A percentile compares a stretch with the other conserved stretches of the same genome.
These are phyloP conservation scores for Parasteatoda tepidariorum DNA, from an alignment of 1,140 invertebrate genomes.

Conservation along the genomic window DNA sequence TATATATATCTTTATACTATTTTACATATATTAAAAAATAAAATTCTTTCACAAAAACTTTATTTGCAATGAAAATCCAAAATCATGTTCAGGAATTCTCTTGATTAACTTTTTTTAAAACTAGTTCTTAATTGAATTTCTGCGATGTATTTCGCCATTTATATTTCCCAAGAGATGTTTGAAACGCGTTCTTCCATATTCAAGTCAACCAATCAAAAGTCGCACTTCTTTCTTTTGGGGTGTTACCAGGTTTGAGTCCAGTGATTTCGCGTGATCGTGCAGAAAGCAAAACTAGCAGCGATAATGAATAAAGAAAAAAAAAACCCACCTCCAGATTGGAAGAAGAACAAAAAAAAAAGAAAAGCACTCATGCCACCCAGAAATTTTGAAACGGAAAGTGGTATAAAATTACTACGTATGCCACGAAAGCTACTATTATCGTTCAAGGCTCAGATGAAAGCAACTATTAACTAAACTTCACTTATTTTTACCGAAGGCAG, in stretches of 20 bases:
- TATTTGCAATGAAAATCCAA: too few relatives aligned
- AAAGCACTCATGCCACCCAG: conserved; percentile 38
- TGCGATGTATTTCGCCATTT: neutral
- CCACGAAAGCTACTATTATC: conserved; percentile 34
- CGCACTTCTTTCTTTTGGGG: neutral
- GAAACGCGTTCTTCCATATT: conserved; percentile 1
- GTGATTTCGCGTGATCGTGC: conserved; percentile 12
- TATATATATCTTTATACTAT: too few relatives aligned
- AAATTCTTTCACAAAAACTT: too few relatives aligned
- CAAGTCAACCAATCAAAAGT: conserved; percentile 27
- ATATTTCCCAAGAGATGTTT: neutral
- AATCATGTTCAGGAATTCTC: too few relatives aligned
- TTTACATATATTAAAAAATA: too few relatives aligned
- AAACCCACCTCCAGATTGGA: neutral
- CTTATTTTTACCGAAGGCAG: conserved; percentile 11
- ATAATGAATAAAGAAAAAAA: neutral
- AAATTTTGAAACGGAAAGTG: conserved; percentile 39
- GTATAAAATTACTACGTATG: conserved; percentile 40
- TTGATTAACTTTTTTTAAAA: too few relatives aligned
- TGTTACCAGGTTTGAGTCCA: conserved; percentile 6
- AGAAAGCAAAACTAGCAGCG: neutral
- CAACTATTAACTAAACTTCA: conserved; percentile 37
- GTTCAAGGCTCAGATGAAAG: conserved; percentile 1
- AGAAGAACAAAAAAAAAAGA: neutral
- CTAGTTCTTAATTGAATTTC: neutral